phyloP scores from a whole-genome alignment of 30 jellyfish, hydroid and myxozoan species.

The Turritopsis dohrnii region DNA sequence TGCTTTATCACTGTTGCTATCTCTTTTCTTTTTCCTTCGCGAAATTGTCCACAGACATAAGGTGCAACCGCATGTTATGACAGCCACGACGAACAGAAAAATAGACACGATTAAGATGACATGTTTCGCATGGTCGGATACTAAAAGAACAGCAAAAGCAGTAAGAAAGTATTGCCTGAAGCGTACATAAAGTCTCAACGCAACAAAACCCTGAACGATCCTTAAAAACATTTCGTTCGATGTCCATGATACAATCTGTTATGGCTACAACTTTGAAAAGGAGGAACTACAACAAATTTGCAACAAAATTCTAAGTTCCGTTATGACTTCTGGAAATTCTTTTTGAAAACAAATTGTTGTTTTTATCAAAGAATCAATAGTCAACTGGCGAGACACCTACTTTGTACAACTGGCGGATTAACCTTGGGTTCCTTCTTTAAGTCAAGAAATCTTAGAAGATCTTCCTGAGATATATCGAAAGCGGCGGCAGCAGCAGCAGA shows the following conservation, averaged over 20 bases:
- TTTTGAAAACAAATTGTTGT: no score
- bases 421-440: not conserved
- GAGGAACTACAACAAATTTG: not conserved
- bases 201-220: not conserved
- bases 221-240: not conserved
- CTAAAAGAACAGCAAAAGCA: not conserved
- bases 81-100: slow-evolving; percentile 16
- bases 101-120: slow-evolving; percentile 24
- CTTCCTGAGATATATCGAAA: slow-evolving; percentile 29
- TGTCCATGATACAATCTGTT: not conserved
- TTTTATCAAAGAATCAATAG: no score
- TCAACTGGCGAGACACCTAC: not conserved
- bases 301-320: not conserved
- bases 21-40: not conserved
- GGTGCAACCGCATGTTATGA: slow-evolving; percentile 27
- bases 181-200: not conserved
- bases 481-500: slow-evolving; percentile 23
- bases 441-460: slow-evolving; percentile 7
- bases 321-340: not conserved
- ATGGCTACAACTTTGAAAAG: not conserved
- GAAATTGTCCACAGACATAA: slow-evolving; percentile 23
- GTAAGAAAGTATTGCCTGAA: not conserved
- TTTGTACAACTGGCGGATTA: not conserved
- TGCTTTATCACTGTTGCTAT: slow-evolving; percentile 25
- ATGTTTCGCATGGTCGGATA: slow-evolving; percentile 25